Percentiles rank a stretch among this genome's conserved stretches.
These are phyloP conservation scores for Brachypodius melanocephalos DNA, from an alignment of 2,113 vertebrate genomes.

Conservation along the genomic window DNA sequence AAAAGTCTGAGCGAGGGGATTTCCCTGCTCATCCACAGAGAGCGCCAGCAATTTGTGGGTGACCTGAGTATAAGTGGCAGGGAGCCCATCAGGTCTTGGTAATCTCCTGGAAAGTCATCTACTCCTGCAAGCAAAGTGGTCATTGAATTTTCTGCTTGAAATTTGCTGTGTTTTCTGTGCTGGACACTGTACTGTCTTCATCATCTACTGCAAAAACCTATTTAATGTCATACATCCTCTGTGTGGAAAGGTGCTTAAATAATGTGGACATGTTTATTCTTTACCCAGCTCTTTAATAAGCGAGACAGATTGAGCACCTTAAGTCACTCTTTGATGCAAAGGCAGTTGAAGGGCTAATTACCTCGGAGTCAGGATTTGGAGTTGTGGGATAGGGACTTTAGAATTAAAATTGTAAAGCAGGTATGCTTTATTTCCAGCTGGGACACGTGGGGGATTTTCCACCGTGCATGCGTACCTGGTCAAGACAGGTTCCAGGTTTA, in stretches of 20 bases:
- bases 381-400: background rate
- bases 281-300: background rate
- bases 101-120: background rate
- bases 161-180: background rate
- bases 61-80: rapidly evolving
- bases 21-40: background rate
- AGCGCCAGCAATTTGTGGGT: background rate
- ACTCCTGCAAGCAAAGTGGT: background rate
- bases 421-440: background rate
- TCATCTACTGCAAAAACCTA: background rate
- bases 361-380: background rate
- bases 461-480: background rate
- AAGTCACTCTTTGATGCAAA: background rate
- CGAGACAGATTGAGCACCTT: background rate
- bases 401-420: background rate
- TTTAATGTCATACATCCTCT: background rate
- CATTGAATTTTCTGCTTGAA: background rate
- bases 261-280: background rate
- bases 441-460: background rate
- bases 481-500: background rate
- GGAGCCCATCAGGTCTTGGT: background rate
- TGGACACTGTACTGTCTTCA: background rate
- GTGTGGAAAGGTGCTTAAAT: background rate
- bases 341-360: background rate
- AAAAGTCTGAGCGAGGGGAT: rapidly evolving